These are phyloP conservation scores for Stercorarius parasiticus DNA, from an alignment of 2,113 vertebrate species.

Conservation along the genomic window DNA sequence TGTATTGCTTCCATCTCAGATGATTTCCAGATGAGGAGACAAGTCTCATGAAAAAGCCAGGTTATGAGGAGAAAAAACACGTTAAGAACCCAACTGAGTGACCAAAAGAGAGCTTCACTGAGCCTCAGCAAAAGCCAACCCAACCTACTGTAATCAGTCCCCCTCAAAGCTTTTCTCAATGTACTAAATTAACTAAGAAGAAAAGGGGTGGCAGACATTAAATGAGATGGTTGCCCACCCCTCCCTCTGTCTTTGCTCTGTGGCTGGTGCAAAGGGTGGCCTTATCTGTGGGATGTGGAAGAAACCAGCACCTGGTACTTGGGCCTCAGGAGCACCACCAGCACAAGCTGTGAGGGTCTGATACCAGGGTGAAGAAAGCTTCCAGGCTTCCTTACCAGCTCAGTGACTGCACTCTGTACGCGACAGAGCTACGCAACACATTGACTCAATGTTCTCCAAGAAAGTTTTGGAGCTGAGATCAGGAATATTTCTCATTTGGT, in stretches of 20 bases:
- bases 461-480: neutral
- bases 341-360: neutral
- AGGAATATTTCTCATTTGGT: neutral
- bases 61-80: neutral
- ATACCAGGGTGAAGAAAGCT: neutral
- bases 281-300: neutral
- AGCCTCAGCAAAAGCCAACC: neutral
- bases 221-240: neutral
- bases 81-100: neutral
- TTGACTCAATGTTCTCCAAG: neutral
- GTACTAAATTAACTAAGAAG: neutral
- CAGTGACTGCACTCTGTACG: rapidly evolving
- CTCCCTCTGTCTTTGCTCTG: neutral
- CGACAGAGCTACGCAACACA: neutral
- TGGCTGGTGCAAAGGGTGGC: neutral
- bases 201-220: neutral
- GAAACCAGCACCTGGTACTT: neutral
- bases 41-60: neutral
- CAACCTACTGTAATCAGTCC: neutral
- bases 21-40: neutral
- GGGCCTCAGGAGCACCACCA: neutral
- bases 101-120: neutral
- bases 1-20: neutral
- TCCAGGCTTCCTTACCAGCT: neutral
- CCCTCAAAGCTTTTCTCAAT: neutral